phyloP scores from a whole-genome alignment of 1,140 invertebrate species.

The Drosophila lowei region DNA sequence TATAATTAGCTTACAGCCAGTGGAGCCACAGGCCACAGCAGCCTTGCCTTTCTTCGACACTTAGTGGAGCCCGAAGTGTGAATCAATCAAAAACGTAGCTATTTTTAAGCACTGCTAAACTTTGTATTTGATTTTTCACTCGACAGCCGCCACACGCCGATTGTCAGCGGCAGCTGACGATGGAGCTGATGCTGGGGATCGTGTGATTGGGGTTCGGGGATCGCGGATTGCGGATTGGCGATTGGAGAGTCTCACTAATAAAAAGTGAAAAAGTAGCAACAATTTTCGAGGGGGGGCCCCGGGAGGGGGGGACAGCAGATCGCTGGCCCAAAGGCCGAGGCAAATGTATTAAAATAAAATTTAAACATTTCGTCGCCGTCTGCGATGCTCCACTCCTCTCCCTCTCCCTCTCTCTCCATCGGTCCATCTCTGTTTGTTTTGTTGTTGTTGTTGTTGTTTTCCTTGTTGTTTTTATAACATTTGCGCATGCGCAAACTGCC shows the following conservation, averaged over 20 bases:
- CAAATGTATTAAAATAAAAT: constrained; percentile 75
- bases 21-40: constrained; percentile 22
- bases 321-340: constrained; percentile 23
- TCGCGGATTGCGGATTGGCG: too few species aligned
- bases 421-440: neutral
- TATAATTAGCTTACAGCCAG: constrained; percentile 59
- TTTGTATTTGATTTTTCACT: constrained; percentile 47
- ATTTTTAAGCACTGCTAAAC: constrained; percentile 63
- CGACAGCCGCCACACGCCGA: constrained; percentile 73
- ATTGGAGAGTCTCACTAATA: constrained; percentile 38
- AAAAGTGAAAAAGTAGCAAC: constrained; percentile 49
- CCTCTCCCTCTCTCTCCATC: constrained; percentile 9
- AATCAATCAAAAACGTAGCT: constrained; percentile 66
- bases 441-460: neutral
- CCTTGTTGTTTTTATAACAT: constrained; percentile 58
- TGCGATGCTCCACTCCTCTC: constrained; percentile 23
- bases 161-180: constrained; percentile 51
- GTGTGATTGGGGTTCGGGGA: too few species aligned
- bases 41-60: neutral
- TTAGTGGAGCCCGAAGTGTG: constrained; percentile 10
- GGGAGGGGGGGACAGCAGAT: too few species aligned
- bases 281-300: neutral
- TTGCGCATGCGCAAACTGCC: constrained; percentile 77
- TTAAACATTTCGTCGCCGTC: constrained; percentile 65
- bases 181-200: too few species aligned